Percentiles rank a stretch among this genome's conserved stretches.
phyloP scores from a whole-genome alignment of 2,888 invertebrate species.

The Callyntrura guangdongensis region DNA sequence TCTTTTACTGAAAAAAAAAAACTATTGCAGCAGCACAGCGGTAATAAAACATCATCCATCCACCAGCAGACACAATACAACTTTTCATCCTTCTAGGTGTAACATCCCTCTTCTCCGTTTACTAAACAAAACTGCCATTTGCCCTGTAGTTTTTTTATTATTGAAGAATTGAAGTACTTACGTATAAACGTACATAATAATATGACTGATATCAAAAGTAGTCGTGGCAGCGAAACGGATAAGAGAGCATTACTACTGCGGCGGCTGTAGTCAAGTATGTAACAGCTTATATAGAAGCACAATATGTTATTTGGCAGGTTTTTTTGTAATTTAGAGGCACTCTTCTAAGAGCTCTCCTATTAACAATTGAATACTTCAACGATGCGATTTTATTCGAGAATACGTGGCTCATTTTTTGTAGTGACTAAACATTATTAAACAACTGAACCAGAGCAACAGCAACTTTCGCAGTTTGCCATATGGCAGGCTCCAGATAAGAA shows the following conservation, averaged over 20 bases:
- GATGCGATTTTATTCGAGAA: not conserved
- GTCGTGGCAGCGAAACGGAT: not conserved
- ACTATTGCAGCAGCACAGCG: not conserved
- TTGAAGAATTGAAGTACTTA: too few relatives aligned
- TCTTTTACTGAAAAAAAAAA: not conserved
- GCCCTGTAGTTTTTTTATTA: too few relatives aligned
- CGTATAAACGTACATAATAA: not conserved
- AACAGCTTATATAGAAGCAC: not conserved
- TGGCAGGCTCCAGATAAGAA: conserved; percentile 73
- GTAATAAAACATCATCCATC: not conserved
- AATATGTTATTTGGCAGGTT: conserved; percentile 43
- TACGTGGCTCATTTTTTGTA: not conserved
- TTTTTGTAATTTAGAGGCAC: conserved; percentile 3
- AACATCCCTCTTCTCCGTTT: not conserved
- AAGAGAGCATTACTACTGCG: not conserved
- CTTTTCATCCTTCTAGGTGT: conserved; percentile 31
- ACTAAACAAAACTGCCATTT: not conserved
- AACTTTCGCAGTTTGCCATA: conserved; percentile 77
- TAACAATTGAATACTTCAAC: not conserved
- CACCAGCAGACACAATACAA: not conserved
- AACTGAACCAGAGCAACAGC: conserved; percentile 54
- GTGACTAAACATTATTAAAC: conserved; percentile 37
- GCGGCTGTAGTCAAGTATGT: too few relatives aligned
- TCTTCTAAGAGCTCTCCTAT: not conserved
- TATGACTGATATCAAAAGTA: conserved; percentile 14